Evolutionary conservation across 2,888 invertebrate genomes (phyloP), one percentile per base, ranked within the genome.

Genomic region (Trachelus troglodyta): DNA sequence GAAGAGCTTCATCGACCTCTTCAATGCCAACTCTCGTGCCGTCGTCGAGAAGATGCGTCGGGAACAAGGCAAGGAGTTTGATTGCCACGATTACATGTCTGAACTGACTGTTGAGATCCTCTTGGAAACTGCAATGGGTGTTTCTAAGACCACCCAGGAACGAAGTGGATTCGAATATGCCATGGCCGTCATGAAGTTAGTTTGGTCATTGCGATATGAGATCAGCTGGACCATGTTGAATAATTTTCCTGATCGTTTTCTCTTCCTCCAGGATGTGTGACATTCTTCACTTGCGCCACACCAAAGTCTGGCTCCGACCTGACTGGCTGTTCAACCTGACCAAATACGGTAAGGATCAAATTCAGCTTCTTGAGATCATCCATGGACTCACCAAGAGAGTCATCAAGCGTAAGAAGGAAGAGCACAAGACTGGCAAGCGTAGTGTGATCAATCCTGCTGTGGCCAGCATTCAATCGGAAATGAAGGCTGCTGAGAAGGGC

Each of bases 91-190:
- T 91, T 96, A 96, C 92, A 96, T 96, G 96, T 96, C 96, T 89
- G 96, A 96, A 89, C 95, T 96, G 82, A 96, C 96, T 11, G 96
- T 97, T 9, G 96, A 96, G 92, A 97, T 97, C 87, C 93, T 97
- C 81, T 92, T 95, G 83, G 97, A 97, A 93, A 97, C 97, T 69
- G 97, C 96, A 0, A 97, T 97, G 97, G 97, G 97, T 76, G 97
- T 97, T 0, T 96, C 95, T 85, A 96, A 96, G 90, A 94, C 93
- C 82, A 96, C 96, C 0, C 97, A 97, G 91, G 96, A 95, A 84
- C 94, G 95, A 89, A 96, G 96, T 82, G 96, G 96, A 69, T 96
- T 95, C 86, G 97, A 97, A 91, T 97, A 97, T 86, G 97, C 97
- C 0, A 95, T 96, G 94, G 97, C 97, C 81, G 97, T 97, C 6